Base-by-base conservation (phyloP, 2,113 vertebrate genomes). In the Phylloscopus trochiloides region DNA sequence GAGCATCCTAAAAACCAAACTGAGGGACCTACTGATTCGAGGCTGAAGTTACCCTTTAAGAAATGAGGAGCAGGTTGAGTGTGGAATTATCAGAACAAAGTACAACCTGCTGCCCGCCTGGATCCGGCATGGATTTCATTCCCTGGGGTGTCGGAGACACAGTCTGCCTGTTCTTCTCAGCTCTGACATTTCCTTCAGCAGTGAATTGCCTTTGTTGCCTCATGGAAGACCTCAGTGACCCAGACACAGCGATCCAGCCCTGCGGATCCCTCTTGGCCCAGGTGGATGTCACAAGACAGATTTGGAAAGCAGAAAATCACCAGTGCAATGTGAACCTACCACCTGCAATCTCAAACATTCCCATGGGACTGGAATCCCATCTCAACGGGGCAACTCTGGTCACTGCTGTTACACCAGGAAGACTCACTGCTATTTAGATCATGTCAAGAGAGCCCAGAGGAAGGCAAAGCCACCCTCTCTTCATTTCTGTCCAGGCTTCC, bases 361-460 rank as follows among this genome's bases (percentile, higher is more conserved):
- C 74, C 16, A 2, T 2, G 9, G 43, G 43, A 26, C 16, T 31
- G 3, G 1, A 68, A 40, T 58, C 36, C 45, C 19, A 17, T 9
- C 62, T 72, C 29, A 52, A 3, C 0, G 0, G 63, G 57, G 54
- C 40, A 47, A 9, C 34, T 50, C 61, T 28, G 48, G 18, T 87
- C 14, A 2, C 36, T 54, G 58, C 62, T 50, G 16, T 34, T 54
- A 54, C 34, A 11, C n/a, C 32, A 74, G 68, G 47, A 73, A 63
- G 59, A 74, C 59, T 51, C 18, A 21, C 2, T 70, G 34, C 7
- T 32, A 34, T 65, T 52, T 57, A 34, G 10, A 7, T 22, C 7
- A 29, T 1, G 19, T 22, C 80, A 63, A 20, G 52, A 80, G 24
- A 28, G 34, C 48, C 26, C 65, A 36, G 40, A 72, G 52, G 36